Evolutionary conservation across 1,140 invertebrate species (phyloP), one percentile per base, ranked within the genome.

Genomic region (Leptoteleia sp.): DNA sequence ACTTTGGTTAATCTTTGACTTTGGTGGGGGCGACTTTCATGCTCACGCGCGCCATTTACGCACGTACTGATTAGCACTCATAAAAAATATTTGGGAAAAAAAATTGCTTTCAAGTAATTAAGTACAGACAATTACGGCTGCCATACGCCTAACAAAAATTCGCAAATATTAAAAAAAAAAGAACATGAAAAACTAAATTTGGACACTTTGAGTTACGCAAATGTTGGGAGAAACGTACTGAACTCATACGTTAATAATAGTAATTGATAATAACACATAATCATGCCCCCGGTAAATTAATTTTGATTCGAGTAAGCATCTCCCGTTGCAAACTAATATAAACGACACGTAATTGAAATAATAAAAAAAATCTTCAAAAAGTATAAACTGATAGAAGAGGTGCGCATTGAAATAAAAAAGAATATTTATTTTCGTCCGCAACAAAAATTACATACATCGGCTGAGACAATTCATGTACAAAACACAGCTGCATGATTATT

Each of bases 1-100:
- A 70, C 45, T 77, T 75, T 70, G 65, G 71, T 79, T 78, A 40
- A 75, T 71, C 33, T 59, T 67, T 75, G 70, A 75, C 62, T 67
- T 64, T 64, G 31, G n/a, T 45, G 17, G 19, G 47, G 45, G 15
- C 13, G 22, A 35, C 13, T n/a, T 6, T 35, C 6, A 22, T 17
- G 37, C 12, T 40, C 47, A 29, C 31, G 55, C 57, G 64, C 16
- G 9, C 47, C 27, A 9, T 59, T 29, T 22, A 62, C 50, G 62
- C 50, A 65, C 52, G 50, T 70, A 54, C 43, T 27, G 15, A 35
- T n/a, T 77, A 52, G 43, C 29, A 17, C 16, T 40, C 12, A 62
- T 12, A 72, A 50, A 68, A 68, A 48, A 43, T 19, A 9, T 17
- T 25, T 15, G 47, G 16, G 11, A 33, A 33, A 31, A 19, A 29